phyloP scores from a whole-genome alignment of 2,797 vertebrate species.

The Meriones psammophilus region DNA sequence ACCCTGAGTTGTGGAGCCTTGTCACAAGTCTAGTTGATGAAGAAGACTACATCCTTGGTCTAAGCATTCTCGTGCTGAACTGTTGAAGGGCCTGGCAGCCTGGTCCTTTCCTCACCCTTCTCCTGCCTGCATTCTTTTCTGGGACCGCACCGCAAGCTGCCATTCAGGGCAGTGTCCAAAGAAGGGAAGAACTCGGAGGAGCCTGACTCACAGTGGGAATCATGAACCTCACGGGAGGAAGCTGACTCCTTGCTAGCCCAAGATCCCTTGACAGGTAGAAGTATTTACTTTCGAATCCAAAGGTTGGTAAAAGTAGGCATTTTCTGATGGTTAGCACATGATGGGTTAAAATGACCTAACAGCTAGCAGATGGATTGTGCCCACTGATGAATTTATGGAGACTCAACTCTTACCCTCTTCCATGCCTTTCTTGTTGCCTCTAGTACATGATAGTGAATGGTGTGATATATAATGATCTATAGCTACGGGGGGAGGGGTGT shows the following conservation, averaged over 20 bases:
- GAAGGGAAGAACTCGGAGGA: neutral
- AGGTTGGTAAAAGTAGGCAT: constrained; percentile 82
- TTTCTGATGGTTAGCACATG: constrained; percentile 82
- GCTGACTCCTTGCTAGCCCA: constrained; percentile 66
- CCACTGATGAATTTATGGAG: constrained; percentile 76
- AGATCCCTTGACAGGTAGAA: constrained; percentile 79
- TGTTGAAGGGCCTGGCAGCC: constrained; percentile 54
- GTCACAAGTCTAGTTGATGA: constrained; percentile 61
- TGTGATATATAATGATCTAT: constrained; percentile 68
- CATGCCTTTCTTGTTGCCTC: constrained; percentile 65
- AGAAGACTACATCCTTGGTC: constrained; percentile 50
- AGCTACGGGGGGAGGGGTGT: neutral
- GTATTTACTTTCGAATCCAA: constrained; percentile 83
- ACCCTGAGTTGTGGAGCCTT: constrained; percentile 25
- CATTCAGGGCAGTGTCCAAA: constrained; percentile 59
- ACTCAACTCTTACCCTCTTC: constrained; percentile 62
- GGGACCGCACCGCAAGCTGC: constrained; percentile 66
- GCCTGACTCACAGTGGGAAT: constrained; percentile 57
- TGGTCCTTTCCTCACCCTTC: constrained; percentile 65
- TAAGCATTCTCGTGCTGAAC: constrained; percentile 57
- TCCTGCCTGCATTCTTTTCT: constrained; percentile 73
- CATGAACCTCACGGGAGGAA: neutral
- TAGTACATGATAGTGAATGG: constrained; percentile 76
- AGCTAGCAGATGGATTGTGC: constrained; percentile 80
- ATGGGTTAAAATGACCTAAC: constrained; percentile 85